phyloP scores from a whole-genome alignment of 2,113 vertebrate species.

The Scytalopus superciliaris region DNA sequence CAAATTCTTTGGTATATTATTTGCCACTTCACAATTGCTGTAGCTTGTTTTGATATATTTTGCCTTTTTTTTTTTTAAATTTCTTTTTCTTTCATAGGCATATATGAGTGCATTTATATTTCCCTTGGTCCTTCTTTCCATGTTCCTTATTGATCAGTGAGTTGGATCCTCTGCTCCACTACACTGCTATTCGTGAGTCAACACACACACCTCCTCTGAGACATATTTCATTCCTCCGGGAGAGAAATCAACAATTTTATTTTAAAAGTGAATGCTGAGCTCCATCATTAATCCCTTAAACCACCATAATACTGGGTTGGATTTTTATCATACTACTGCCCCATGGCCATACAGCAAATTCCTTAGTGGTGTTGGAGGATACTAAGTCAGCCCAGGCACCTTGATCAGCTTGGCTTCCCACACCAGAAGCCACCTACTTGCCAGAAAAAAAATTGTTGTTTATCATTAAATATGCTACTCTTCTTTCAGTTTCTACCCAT shows the following conservation, averaged over 20 bases:
- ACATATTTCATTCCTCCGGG: not conserved
- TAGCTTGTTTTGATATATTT: accelerated
- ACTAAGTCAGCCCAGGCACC: not conserved
- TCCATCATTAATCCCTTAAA: not conserved
- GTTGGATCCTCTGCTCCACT: not conserved
- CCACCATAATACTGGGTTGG: accelerated
- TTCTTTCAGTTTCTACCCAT: not conserved
- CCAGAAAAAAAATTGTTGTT: not conserved
- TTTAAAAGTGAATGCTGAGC: not conserved
- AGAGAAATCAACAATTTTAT: not conserved
- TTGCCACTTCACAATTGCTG: not conserved
- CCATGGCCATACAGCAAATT: not conserved
- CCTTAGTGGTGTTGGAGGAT: not conserved
- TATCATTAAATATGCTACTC: not conserved
- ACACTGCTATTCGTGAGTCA: accelerated
- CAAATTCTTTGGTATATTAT: not conserved
- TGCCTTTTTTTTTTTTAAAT: no score
- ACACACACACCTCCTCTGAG: accelerated
- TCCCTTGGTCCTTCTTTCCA: not conserved
- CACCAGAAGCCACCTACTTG: not conserved
- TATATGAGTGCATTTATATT: not conserved
- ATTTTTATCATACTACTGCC: not conserved
- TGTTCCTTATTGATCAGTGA: not conserved
- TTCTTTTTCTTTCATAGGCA: accelerated
- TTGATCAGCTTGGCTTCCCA: not conserved